Evolutionary conservation across 2,113 vertebrate genomes (phyloP).

Genomic region (Sarotherodon lohbergeri): DNA sequence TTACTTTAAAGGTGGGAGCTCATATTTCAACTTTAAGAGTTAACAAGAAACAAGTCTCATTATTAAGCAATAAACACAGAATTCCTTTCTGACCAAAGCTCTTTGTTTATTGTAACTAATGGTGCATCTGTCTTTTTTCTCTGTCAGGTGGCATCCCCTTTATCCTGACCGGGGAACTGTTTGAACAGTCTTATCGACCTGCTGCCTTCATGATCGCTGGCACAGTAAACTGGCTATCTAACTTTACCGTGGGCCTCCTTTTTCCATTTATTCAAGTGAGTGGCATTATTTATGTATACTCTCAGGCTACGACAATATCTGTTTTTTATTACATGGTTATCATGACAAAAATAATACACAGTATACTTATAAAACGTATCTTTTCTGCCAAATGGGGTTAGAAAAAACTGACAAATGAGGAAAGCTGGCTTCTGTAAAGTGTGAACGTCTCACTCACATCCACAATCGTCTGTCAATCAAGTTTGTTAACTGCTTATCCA

Average conservation of each 20-base stretch:
- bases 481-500: neutral
- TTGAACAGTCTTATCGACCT: constrained; percentile 84
- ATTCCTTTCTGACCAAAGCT: neutral
- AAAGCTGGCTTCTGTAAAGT: neutral
- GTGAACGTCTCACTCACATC: neutral
- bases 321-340: neutral
- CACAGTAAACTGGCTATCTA: constrained; percentile 87
- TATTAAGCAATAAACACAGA: neutral
- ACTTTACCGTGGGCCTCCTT: constrained; percentile 85
- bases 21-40: neutral
- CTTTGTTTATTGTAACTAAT: neutral
- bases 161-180: constrained; percentile 86
- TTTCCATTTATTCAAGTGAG: constrained; percentile 94
- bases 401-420: neutral
- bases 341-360: neutral
- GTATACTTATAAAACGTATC: neutral
- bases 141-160: constrained; percentile 90
- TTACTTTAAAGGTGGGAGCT: neutral
- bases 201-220: constrained; percentile 89
- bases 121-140: neutral
- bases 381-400: neutral
- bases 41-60: neutral
- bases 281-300: neutral
- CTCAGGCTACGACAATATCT: neutral
- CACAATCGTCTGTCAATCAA: neutral